phyloP scores from a whole-genome alignment of 1,140 invertebrate species.

The Aradophagus sp. region DNA sequence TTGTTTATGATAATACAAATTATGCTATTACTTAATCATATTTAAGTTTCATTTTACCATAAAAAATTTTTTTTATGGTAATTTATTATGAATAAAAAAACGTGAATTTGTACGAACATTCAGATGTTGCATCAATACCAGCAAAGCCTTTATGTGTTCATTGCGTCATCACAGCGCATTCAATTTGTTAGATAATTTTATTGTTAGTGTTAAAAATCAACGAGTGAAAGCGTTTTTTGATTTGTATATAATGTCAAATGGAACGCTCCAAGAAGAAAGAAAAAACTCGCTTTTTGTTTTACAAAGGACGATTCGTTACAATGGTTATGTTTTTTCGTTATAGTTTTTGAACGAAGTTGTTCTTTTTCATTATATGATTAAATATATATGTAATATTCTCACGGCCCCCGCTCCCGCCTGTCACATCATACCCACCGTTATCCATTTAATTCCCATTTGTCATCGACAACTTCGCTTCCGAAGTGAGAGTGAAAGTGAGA shows the following conservation, averaged over 20 bases:
- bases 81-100: too few relatives aligned
- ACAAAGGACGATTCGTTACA: slow-evolving; percentile 14
- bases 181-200: slow-evolving; percentile 28
- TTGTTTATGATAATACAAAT: background rate
- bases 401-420: too few relatives aligned
- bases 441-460: slow-evolving; percentile 12
- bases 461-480: slow-evolving; percentile 38
- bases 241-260: slow-evolving; percentile 37
- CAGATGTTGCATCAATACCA: slow-evolving; percentile 27
- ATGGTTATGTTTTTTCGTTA: slow-evolving; percentile 44
- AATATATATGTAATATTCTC: too few relatives aligned
- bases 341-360: slow-evolving; percentile 38
- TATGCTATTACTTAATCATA: too few relatives aligned
- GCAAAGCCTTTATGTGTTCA: slow-evolving; percentile 40
- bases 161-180: slow-evolving; percentile 20
- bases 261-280: slow-evolving; percentile 19
- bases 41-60: too few relatives aligned
- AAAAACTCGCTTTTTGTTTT: slow-evolving; percentile 19
- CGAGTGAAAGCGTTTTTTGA: slow-evolving; percentile 18
- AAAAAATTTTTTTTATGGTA: too few relatives aligned
- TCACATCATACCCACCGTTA: slow-evolving; percentile 20
- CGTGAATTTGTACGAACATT: too few relatives aligned
- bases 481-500: slow-evolving; percentile 50
- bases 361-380: slow-evolving; percentile 9
- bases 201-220: slow-evolving; percentile 27